Percentiles rank a stretch among this genome's conserved stretches.
Conservation (phyloP, 2,888 invertebrate species). For the Acronicta alni region DNA sequence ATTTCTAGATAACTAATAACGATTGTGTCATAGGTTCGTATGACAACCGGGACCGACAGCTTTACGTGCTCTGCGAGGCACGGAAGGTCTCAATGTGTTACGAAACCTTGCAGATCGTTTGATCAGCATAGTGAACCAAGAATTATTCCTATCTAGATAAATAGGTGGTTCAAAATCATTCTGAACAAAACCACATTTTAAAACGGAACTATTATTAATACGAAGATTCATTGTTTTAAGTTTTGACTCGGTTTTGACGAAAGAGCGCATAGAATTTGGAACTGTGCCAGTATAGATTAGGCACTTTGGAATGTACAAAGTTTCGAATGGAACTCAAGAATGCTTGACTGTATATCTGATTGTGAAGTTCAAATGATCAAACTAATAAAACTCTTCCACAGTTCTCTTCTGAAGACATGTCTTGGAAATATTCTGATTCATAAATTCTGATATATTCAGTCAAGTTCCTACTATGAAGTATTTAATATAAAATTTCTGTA, state of each 20-base stretch:
- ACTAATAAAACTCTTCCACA: not conserved
- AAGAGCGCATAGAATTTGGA: slow-evolving; percentile 40
- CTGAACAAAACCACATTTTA: slow-evolving; percentile 3
- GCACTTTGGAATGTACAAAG: slow-evolving; percentile 23
- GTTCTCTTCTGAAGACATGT: too few relatives aligned
- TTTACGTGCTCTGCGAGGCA: too few relatives aligned
- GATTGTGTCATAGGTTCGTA: too few relatives aligned
- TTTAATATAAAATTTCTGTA: too few relatives aligned
- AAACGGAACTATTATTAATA: slow-evolving; percentile 17
- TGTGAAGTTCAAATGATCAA: slow-evolving; percentile 9
- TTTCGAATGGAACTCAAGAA: slow-evolving; percentile 15
- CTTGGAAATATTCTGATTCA: too few relatives aligned
- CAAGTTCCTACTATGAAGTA: too few relatives aligned
- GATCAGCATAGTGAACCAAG: too few relatives aligned
- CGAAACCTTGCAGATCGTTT: too few relatives aligned
- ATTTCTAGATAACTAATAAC: too few relatives aligned
- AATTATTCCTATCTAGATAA: not conserved
- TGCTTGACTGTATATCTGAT: slow-evolving; percentile 19
- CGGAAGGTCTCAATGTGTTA: too few relatives aligned
- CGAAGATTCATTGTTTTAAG: slow-evolving; percentile 42
- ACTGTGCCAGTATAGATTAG: slow-evolving; percentile 35
- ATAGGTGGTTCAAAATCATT: not conserved
- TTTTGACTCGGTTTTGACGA: slow-evolving; percentile 30
- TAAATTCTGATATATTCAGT: too few relatives aligned
- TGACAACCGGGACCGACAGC: too few relatives aligned